Evolutionary conservation across 2,113 vertebrate species (phyloP).

Genomic region (Machaerirhynchus nigripectus): DNA sequence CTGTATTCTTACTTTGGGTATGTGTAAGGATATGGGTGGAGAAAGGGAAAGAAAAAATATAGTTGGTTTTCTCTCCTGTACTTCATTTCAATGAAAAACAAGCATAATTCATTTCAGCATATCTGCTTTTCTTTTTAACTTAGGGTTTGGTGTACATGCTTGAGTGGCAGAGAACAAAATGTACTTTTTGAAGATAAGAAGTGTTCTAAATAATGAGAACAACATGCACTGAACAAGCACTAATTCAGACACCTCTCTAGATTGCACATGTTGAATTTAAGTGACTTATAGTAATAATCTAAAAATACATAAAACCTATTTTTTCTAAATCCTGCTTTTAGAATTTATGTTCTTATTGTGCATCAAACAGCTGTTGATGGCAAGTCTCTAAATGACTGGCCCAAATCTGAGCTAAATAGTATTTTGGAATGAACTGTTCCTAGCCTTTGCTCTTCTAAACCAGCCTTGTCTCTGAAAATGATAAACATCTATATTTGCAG

Average conservation of each 20-base stretch:
- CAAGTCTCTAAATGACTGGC: background rate
- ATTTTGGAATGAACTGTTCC: background rate
- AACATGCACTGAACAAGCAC: slow-evolving; percentile 50
- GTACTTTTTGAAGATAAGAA: slow-evolving; percentile 69
- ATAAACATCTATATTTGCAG: background rate
- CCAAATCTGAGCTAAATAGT: background rate
- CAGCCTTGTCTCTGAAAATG: background rate
- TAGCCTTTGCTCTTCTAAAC: background rate
- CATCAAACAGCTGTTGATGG: background rate
- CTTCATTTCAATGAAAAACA: slow-evolving; percentile 24
- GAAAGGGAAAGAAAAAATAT: background rate
- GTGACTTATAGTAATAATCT: background rate
- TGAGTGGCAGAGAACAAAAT: slow-evolving; percentile 67
- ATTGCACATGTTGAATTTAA: background rate
- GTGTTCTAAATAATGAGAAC: slow-evolving; percentile 62
- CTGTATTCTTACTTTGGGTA: background rate
- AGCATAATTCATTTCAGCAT: slow-evolving; percentile 28
- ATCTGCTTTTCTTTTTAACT: slow-evolving; percentile 46
- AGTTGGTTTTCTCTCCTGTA: background rate
- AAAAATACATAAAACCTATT: background rate
- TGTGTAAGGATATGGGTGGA: background rate
- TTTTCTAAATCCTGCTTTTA: background rate
- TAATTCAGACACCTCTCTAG: slow-evolving; percentile 16
- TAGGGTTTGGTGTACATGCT: slow-evolving; percentile 34
- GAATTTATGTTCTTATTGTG: background rate